A percentile compares a stretch with the other conserved stretches of the same genome.
Evolutionary conservation across 2,797 vertebrate species (phyloP).

Genomic region (Remorina albescens): DNA sequence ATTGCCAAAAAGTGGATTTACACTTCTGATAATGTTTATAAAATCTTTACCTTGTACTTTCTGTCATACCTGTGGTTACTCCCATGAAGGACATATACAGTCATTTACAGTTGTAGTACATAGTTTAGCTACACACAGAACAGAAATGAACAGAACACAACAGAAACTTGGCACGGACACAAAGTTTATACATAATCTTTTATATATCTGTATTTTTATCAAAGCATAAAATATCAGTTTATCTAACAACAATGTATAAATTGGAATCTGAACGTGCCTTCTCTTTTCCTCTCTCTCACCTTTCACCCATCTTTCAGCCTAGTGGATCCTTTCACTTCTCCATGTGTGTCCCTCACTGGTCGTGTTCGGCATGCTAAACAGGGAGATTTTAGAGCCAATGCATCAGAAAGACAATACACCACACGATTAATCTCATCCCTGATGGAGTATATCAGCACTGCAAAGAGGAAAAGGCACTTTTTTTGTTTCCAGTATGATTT

Average conservation of each 20-base stretch:
- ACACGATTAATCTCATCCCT: slow-evolving; percentile 30
- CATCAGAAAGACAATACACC: slow-evolving; percentile 31
- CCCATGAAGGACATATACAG: not conserved
- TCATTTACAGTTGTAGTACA: not conserved
- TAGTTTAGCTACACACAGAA: too few species aligned
- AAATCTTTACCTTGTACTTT: not conserved
- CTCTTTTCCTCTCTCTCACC: not conserved
- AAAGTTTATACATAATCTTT: not conserved
- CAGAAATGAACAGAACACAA: not conserved
- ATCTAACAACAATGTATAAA: not conserved
- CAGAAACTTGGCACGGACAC: not conserved
- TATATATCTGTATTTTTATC: not conserved
- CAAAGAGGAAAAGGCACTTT: not conserved
- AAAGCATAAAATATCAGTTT: not conserved
- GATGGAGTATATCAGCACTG: slow-evolving; percentile 17
- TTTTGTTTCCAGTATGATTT: not conserved
- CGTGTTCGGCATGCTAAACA: slow-evolving; percentile 55
- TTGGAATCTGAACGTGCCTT: not conserved
- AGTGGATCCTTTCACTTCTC: slow-evolving; percentile 37
- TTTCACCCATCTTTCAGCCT: not conserved
- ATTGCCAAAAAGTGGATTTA: slow-evolving; percentile 3
- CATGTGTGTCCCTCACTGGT: slow-evolving; percentile 24
- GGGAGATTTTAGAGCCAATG: slow-evolving; percentile 36
- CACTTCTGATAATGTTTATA: not conserved
- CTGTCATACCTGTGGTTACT: slow-evolving; percentile 3